These are phyloP conservation scores for Scomberomorus guttatus DNA, from an alignment of 2,797 vertebrate species.

Conservation along the genomic window DNA sequence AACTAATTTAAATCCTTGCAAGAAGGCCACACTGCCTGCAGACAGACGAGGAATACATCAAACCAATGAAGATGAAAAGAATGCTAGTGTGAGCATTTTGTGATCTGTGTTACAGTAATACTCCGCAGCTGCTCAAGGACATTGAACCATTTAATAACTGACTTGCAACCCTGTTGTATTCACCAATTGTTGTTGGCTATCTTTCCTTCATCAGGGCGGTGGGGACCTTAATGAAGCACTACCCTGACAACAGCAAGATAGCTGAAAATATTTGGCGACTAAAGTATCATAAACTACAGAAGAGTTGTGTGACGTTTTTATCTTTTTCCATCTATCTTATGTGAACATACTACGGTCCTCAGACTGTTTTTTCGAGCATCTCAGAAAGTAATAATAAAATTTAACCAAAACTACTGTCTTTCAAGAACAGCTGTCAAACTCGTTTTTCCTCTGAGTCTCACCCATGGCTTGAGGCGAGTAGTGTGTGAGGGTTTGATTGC, in stretches of 20 bases:
- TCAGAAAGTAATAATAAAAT: not conserved
- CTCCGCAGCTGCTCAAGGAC: not conserved
- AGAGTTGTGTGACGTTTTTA: too few relatives aligned
- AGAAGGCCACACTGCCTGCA: not conserved
- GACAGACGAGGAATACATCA: not conserved
- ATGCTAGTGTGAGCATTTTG: not conserved
- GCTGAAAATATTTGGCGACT: too few relatives aligned
- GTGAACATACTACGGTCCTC: not conserved
- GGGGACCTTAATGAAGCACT: too few relatives aligned
- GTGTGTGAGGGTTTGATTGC: constrained; percentile 15
- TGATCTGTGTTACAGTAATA: not conserved
- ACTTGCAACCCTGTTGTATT: not conserved
- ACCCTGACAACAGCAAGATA: too few relatives aligned
- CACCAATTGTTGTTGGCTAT: too few relatives aligned
- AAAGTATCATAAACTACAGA: too few relatives aligned
- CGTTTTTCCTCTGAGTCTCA: constrained; percentile 70
- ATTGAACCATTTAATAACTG: not conserved
- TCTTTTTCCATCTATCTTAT: not conserved
- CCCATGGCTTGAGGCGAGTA: constrained; percentile 52
- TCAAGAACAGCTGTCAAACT: constrained; percentile 49
- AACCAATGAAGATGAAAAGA: not conserved
- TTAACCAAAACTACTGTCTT: constrained; percentile 11
- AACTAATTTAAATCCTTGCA: not conserved
- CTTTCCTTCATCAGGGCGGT: too few relatives aligned
- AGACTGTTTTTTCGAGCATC: not conserved